phyloP scores from a whole-genome alignment of 2,797 vertebrate species.

The Rallus crepitans region DNA sequence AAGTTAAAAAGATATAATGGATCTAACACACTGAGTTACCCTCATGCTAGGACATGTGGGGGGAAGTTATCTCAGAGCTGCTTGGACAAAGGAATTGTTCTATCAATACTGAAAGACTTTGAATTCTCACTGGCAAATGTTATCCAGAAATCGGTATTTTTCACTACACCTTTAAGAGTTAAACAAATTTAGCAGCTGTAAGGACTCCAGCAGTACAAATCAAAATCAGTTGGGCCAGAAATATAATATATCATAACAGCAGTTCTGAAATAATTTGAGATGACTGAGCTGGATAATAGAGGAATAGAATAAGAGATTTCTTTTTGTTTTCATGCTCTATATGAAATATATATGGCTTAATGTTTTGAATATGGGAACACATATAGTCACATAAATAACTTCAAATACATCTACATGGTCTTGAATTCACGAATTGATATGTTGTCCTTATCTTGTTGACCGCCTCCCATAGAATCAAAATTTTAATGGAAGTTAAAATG shows the following conservation, averaged over 20 bases:
- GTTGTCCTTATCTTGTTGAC: neutral
- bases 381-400: neutral
- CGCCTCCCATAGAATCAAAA: neutral
- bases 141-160: neutral
- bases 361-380: neutral
- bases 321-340: neutral
- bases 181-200: neutral
- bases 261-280: neutral
- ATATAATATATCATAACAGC: neutral
- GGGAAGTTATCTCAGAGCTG: neutral
- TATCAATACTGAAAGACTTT: neutral
- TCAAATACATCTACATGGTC: neutral
- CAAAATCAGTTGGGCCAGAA: neutral
- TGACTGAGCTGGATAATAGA: neutral
- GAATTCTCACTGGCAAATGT: neutral
- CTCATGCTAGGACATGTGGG: too few species aligned
- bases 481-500: neutral
- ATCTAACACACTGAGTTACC: neutral
- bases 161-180: neutral
- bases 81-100: neutral
- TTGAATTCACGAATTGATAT: neutral
- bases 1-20: neutral
- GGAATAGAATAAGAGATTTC: neutral
- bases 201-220: neutral
- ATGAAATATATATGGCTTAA: neutral